These are phyloP conservation scores for Channallabes apus DNA, from an alignment of 2,797 vertebrate species.

Conservation along the genomic window DNA sequence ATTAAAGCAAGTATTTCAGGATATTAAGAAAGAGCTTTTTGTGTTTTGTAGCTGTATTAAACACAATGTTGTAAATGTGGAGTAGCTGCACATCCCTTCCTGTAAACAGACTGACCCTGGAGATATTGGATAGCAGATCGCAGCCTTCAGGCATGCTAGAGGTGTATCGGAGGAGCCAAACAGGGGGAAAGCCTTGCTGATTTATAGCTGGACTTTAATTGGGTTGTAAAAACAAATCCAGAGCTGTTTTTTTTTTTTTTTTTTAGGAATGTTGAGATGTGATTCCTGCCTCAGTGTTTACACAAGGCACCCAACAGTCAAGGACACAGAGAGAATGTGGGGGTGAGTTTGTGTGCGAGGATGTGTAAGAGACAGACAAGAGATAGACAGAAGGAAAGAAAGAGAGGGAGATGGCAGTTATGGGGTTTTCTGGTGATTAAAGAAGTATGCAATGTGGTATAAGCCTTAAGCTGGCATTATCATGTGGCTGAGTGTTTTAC, in stretches of 20 bases:
- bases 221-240: conserved; percentile 79
- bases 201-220: conserved; percentile 79
- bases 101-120: conserved; percentile 62
- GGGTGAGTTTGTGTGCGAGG: conserved; percentile 46
- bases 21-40: background rate
- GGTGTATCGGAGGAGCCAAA: conserved; percentile 41
- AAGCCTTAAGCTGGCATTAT: conserved; percentile 8
- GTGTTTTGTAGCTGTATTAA: background rate
- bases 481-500: background rate
- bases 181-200: conserved; percentile 52
- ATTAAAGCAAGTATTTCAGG: background rate
- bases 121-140: conserved; percentile 63
- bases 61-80: conserved; percentile 8
- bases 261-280: conserved; percentile 76
- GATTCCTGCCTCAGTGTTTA: conserved; percentile 71
- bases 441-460: conserved; percentile 23
- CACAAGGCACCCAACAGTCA: conserved; percentile 71
- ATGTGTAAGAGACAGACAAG: conserved; percentile 42
- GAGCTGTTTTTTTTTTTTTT: conserved; percentile 59
- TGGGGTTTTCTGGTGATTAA: conserved; percentile 64
- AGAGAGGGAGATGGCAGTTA: conserved; percentile 37
- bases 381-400: background rate
- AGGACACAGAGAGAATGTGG: conserved; percentile 62
- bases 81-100: conserved; percentile 48
- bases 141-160: conserved; percentile 61